phyloP scores from a whole-genome alignment of 2,888 invertebrate genomes.

The Bombylius major region DNA sequence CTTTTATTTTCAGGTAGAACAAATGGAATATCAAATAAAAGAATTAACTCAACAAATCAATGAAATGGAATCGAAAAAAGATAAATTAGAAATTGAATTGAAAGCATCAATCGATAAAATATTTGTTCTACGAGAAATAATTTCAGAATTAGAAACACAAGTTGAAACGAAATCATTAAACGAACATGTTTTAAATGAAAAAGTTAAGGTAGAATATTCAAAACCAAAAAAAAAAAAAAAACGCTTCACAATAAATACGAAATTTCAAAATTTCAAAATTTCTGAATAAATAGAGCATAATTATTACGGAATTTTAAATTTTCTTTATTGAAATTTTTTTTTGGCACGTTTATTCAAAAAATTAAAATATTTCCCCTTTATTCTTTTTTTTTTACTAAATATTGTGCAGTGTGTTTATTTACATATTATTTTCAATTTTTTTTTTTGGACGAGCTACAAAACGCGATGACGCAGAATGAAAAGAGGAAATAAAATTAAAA shows the following conservation, averaged over 20 bases:
- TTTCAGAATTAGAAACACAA: constrained; percentile 62
- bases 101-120: constrained; percentile 67
- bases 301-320: too few species aligned
- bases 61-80: constrained; percentile 48
- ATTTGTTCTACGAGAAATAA: constrained; percentile 59
- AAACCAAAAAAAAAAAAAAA: not conserved
- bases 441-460: too few species aligned
- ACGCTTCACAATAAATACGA: too few species aligned
- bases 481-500: too few species aligned
- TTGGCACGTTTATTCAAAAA: too few species aligned
- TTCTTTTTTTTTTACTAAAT: too few species aligned
- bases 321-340: too few species aligned
- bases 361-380: too few species aligned
- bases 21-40: constrained; percentile 60
- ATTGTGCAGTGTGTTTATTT: too few species aligned
- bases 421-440: too few species aligned
- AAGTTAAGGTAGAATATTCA: constrained; percentile 23
- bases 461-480: too few species aligned
- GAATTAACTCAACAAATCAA: constrained; percentile 51
- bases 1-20: constrained; percentile 46
- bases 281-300: too few species aligned
- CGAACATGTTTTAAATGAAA: constrained; percentile 51
- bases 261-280: not conserved
- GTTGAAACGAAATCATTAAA: constrained; percentile 51
- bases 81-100: constrained; percentile 55